Evolutionary conservation across 2,888 invertebrate species (phyloP), one percentile per base, ranked within the genome.

Genomic region (Nysson spinosus): DNA sequence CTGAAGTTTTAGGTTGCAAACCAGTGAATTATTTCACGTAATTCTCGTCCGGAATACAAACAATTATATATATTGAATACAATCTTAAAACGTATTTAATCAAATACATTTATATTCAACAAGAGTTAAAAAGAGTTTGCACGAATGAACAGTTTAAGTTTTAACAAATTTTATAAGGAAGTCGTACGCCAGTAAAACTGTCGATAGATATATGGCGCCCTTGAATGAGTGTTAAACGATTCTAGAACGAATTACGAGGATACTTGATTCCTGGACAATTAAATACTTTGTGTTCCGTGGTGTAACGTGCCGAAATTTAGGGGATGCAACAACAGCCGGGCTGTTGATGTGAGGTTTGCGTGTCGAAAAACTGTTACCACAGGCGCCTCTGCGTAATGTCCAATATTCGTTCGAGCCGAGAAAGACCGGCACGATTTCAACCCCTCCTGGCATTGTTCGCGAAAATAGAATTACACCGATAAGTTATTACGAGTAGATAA

Each of bases 281-380:
- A 64, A 51, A 37, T 52, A 35, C 63, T 63, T 71, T 57, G 62
- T 61, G 56, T 56, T 32, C 56, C 40, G 52, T 4, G 39, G 43
- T n/a, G 22, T 55, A 65, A 66, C 34, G 22, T 54, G 55, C 32
- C 43, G 34, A 55, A 69, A 62, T 63, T 34, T 24, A 37, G 44
- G 56, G 72, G 57, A 54, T 69, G 52, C 60, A 75, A 60, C 60
- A 75, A 60, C 78, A 65, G 66, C 60, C 58, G 50, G 52, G 60
- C 57, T 63, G 72, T 72, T 85, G 83, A 85, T 85, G 83, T 58
- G 44, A 73, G 32, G 75, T 77, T 85, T 77, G 85, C 85, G 85
- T 85, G 85, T 74, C 67, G 68, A 67, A 69, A 70, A 68, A 78
- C 77, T 78, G 77, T 85, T 85, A 83, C 73, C 67, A 50, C 47